phyloP scores from a whole-genome alignment of 30 jellyfish, hydroid and myxozoan genomes.

The Turritopsis dohrnii region DNA sequence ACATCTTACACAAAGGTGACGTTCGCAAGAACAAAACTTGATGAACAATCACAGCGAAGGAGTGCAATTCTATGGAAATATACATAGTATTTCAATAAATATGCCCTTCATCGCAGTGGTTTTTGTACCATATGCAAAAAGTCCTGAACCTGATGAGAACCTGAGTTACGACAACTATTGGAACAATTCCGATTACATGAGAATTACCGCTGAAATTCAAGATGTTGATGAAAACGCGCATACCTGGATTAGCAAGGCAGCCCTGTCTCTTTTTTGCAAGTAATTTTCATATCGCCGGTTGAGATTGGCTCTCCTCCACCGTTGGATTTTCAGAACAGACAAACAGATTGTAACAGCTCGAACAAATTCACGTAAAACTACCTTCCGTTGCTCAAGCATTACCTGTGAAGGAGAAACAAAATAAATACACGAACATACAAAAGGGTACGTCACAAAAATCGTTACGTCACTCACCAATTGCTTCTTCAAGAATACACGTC shows the following conservation, averaged over 20 bases:
- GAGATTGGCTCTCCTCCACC: conserved; percentile 28
- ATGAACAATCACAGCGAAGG: too few species aligned
- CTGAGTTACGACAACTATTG: too few species aligned
- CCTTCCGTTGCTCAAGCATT: not conserved
- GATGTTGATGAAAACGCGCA: not conserved
- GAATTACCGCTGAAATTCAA: not conserved
- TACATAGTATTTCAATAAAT: too few species aligned
- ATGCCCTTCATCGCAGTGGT: too few species aligned
- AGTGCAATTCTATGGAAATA: too few species aligned
- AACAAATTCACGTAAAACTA: not conserved
- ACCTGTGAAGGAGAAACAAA: not conserved
- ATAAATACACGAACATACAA: not conserved
- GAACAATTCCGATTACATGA: too few species aligned
- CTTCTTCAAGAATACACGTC: not conserved
- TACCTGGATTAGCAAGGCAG: conserved; percentile 40
- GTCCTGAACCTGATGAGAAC: too few species aligned
- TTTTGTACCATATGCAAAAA: too few species aligned
- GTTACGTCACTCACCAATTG: not conserved
- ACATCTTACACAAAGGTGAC: too few species aligned
- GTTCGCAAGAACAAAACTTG: too few species aligned
- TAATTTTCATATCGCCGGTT: not conserved
- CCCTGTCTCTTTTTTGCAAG: conserved; percentile 8
- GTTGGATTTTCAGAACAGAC: conserved; percentile 37
- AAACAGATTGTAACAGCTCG: conserved; percentile 16
- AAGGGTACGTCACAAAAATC: not conserved